Conservation (phyloP, 2,797 vertebrate genomes). For the Tragelaphus oryx region DNA sequence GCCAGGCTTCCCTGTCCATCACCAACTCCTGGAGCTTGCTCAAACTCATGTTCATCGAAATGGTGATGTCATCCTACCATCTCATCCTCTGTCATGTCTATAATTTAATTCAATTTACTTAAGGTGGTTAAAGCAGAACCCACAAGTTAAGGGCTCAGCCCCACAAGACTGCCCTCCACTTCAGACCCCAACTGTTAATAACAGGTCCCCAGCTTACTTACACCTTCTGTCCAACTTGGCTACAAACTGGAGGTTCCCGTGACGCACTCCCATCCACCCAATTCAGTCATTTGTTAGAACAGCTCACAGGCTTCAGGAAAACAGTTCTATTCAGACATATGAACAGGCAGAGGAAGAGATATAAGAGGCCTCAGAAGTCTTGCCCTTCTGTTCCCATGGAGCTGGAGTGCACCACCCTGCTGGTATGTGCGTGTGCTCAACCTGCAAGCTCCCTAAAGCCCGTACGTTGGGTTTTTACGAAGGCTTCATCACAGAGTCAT, state of each 20-base stretch:
- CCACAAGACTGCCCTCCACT: background rate
- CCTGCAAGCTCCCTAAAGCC: background rate
- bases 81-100: background rate
- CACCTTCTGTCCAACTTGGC: background rate
- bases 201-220: background rate
- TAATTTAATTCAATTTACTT: background rate
- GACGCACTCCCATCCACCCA: background rate
- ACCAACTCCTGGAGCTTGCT: background rate
- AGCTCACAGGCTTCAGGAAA: background rate
- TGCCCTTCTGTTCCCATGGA: background rate
- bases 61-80: background rate
- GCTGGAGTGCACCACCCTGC: background rate
- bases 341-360: background rate
- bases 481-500: background rate
- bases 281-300: background rate
- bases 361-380: no score
- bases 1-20: background rate
- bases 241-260: background rate
- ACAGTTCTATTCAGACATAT: background rate
- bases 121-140: background rate
- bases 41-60: background rate
- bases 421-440: background rate
- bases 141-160: background rate
- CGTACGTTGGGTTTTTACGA: background rate
- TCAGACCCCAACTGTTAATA: background rate